These are phyloP conservation scores for Daboia siamensis DNA, from an alignment of 2,113 vertebrate species.

Conservation along the genomic window DNA sequence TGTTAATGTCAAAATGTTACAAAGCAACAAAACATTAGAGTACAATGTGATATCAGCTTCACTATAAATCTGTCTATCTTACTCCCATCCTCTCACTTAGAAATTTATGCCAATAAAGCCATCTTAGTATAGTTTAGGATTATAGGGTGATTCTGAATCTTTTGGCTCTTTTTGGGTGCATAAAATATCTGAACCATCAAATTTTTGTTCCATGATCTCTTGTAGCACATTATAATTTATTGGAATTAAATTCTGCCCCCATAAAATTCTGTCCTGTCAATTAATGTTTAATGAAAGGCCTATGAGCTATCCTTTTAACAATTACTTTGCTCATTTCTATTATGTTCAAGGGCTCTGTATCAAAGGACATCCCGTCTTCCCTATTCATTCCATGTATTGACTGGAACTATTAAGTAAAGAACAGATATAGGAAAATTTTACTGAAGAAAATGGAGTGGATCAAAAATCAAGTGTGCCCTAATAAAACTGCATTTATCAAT, in stretches of 20 bases:
- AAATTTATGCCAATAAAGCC: not conserved
- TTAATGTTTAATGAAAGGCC: not conserved
- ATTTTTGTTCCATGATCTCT: not conserved
- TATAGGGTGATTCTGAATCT: not conserved
- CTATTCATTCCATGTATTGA: not conserved
- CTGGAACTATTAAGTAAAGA: not conserved
- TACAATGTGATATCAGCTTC: not conserved
- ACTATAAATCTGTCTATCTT: not conserved
- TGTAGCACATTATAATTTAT: not conserved
- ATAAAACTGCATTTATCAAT: no score
- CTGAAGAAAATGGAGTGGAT: not conserved
- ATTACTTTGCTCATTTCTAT: not conserved
- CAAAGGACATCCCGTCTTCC: not conserved
- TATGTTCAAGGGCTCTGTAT: not conserved
- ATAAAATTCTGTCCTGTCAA: not conserved
- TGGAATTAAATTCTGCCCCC: not conserved
- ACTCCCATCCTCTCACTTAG: not conserved
- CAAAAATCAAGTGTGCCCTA: not conserved
- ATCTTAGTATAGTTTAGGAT: not conserved
- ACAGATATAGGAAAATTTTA: not conserved
- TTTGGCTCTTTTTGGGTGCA: not conserved
- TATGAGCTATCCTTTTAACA: not conserved
- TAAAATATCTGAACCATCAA: not conserved
- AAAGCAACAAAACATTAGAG: not conserved
- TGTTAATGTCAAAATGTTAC: slow-evolving; percentile 4